A percentile compares a stretch with the other conserved stretches of the same genome.
These are phyloP conservation scores for Sthenelais limicola DNA, from an alignment of 2,888 invertebrate genomes.

Conservation along the genomic window DNA sequence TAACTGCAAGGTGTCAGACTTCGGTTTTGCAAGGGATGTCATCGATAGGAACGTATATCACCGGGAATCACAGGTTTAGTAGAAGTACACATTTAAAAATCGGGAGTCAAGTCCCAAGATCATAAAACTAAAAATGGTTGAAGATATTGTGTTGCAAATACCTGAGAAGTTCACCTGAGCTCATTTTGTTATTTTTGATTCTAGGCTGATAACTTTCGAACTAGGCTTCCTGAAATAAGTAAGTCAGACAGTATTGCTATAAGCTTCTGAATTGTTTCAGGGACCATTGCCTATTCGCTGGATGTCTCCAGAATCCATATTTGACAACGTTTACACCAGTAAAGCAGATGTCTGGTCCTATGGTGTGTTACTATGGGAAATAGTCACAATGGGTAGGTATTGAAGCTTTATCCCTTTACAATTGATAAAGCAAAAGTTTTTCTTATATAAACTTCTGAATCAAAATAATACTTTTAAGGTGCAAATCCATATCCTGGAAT, in stretches of 20 bases:
- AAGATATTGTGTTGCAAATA: too few relatives aligned
- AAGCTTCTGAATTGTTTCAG: too few relatives aligned
- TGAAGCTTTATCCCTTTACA: too few relatives aligned
- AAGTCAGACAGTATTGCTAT: too few relatives aligned
- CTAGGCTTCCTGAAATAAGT: too few relatives aligned
- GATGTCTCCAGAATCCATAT: slow-evolving; percentile 97
- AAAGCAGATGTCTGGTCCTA: slow-evolving; percentile 98
- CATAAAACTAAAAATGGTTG: too few relatives aligned
- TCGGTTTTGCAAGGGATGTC: slow-evolving; percentile 91
- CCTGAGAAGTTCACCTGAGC: too few relatives aligned
- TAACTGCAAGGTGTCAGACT: slow-evolving; percentile 89
- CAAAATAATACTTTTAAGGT: slow-evolving; percentile 24
- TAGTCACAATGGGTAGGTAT: slow-evolving; percentile 83
- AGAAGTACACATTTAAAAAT: too few relatives aligned
- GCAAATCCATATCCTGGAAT: slow-evolving; percentile 46
- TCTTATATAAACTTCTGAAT: neutral
- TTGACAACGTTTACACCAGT: slow-evolving; percentile 93
- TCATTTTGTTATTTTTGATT: too few relatives aligned
- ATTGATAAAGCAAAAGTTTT: too few relatives aligned
- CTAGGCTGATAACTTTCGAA: too few relatives aligned
- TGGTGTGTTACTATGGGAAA: slow-evolving; percentile 96
- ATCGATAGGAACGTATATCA: slow-evolving; percentile 78
- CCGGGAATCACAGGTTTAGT: slow-evolving; percentile 69
- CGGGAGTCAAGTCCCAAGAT: too few relatives aligned
- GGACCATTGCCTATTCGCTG: slow-evolving; percentile 81